Evolutionary conservation across 2,113 vertebrate species (phyloP), one percentile per base, ranked within the genome.

Genomic region (western clawed frog (Xenopus tropicalis)): DNA sequence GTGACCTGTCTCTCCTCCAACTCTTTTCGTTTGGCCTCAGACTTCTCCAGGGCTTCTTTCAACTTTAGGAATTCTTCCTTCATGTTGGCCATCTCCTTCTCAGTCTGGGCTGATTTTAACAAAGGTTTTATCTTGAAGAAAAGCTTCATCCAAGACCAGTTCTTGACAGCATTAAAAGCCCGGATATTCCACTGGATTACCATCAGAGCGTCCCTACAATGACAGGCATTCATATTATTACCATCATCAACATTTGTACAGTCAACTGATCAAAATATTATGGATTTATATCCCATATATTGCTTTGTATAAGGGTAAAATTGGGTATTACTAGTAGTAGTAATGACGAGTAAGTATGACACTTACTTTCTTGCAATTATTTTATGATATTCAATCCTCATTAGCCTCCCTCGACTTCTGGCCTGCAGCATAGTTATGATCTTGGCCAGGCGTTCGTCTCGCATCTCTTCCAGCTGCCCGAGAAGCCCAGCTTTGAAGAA

Each of bases 71-170:
- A 82, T 82, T 98, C 94, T 17, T 94, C 94, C 80, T 95, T 93
- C 70, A 98, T 83, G 61, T 70, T 83, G 0, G 86, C 82, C 87
- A 98, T 85, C 83, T 98, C 95, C 77, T 98, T 96, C 81, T 98
- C 95, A 0, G 90, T 93, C 84, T 96, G 90, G 0, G 94, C 94
- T 0, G 94, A 97, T 80, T 87, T 94, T 78, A 98, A 86, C 19
- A 98, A 81, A 0, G 96, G 95, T 74, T 98, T 98, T 84, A 98
- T 96, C 85, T 96, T 98, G 81, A 98, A 98, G 84, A 96, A 98
- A 20, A 98, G 92, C 78, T 94, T 96, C 95, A 98, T 98, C 95
- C 95, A 98, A 11, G 93, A 94, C 96, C 96, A 98, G 76, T 98
- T 91, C 81, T 98, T 98, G 72, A 98, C 95, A 0, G 86, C 83